A percentile compares a stretch with the other conserved stretches of the same genome.
phyloP scores from a whole-genome alignment of 1,140 invertebrate species.

The Helicoverpa armigera region DNA sequence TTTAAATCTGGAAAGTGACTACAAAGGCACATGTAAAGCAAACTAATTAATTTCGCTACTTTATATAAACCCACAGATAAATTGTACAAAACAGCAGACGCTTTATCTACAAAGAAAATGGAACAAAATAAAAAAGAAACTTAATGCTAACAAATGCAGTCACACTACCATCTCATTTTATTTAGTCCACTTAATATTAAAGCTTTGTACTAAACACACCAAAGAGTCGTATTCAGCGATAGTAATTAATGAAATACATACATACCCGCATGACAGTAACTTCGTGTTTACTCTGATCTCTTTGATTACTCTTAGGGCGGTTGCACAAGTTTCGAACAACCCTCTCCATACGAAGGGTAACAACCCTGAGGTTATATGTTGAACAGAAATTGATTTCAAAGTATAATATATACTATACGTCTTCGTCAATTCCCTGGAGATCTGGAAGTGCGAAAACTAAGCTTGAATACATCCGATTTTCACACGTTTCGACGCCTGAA shows the following conservation, averaged over 20 bases:
- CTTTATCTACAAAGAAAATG: background rate
- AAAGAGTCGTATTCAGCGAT: conserved; percentile 49
- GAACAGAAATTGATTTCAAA: conserved; percentile 45
- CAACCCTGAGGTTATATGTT: conserved; percentile 24
- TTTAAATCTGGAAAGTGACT: too few species aligned
- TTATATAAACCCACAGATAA: background rate
- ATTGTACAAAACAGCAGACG: background rate
- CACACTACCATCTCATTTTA: background rate
- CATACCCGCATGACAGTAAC: conserved; percentile 68
- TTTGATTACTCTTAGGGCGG: conserved; percentile 42
- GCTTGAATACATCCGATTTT: background rate
- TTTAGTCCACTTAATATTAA: background rate
- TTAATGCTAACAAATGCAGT: background rate
- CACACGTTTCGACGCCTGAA: background rate
- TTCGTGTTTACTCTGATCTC: conserved; percentile 63
- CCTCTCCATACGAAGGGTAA: conserved; percentile 25
- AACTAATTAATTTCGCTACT: too few species aligned
- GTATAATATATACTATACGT: conserved; percentile 13
- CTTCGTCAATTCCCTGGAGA: background rate
- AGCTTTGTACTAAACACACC: conserved; percentile 9
- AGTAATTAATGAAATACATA: conserved; percentile 71
- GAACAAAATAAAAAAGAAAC: background rate
- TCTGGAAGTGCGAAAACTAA: background rate
- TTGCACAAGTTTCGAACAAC: conserved; percentile 35
- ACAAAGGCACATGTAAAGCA: too few species aligned